Evolutionary conservation across 2,113 vertebrate genomes (phyloP).

Genomic region (Ageneiosus marmoratus): DNA sequence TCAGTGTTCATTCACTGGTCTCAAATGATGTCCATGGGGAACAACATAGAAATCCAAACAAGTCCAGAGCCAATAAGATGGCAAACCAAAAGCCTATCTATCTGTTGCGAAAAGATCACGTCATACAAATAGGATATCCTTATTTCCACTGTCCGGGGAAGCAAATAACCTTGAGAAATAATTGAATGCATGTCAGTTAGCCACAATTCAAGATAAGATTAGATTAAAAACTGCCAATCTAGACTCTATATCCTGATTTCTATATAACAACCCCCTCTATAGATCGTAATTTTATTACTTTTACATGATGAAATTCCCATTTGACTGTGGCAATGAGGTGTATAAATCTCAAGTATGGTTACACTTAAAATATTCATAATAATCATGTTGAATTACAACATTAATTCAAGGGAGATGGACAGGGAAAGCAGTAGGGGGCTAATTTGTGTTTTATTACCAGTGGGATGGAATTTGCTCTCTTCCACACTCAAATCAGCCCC

Average conservation of each 20-base stretch:
- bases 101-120: not conserved
- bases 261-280: not conserved
- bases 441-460: constrained; percentile 4
- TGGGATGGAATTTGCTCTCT: not conserved
- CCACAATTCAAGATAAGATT: not conserved
- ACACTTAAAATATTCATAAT: not conserved
- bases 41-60: not conserved
- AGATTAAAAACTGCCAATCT: not conserved
- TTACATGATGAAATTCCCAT: not conserved
- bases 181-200: not conserved
- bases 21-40: not conserved
- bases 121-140: not conserved
- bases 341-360: constrained; percentile 2
- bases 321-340: not conserved
- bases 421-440: not conserved
- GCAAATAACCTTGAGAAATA: not conserved
- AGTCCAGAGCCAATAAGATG: not conserved
- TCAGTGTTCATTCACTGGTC: not conserved
- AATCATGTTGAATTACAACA: not conserved
- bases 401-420: not conserved
- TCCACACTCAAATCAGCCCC: not conserved
- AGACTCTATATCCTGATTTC: not conserved
- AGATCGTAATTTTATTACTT: not conserved
- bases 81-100: not conserved
- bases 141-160: not conserved